phyloP scores from a whole-genome alignment of 2,797 vertebrate species.

The Syngnathus rostellatus region DNA sequence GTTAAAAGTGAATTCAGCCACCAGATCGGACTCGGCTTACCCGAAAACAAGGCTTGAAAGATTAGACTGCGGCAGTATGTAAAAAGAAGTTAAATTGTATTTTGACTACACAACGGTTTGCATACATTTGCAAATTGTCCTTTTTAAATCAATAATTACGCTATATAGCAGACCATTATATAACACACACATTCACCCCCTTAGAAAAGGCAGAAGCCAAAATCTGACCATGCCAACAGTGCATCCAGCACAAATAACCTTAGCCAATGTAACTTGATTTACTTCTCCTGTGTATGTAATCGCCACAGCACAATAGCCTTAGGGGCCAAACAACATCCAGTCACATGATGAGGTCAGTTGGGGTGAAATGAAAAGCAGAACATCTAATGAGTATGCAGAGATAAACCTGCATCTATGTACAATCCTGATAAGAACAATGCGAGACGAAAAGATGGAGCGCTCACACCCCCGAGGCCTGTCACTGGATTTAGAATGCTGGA shows the following conservation, averaged over 20 bases:
- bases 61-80: neutral
- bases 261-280: slow-evolving; percentile 4
- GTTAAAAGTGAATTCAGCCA: neutral
- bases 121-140: neutral
- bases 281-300: slow-evolving; percentile 1
- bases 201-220: neutral
- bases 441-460: slow-evolving; percentile 35
- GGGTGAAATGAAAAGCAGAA: slow-evolving; percentile 16
- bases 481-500: slow-evolving; percentile 22
- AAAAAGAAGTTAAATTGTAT: neutral
- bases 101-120: neutral
- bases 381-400: slow-evolving; percentile 32
- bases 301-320: slow-evolving; percentile 8
- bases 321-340: slow-evolving; percentile 20
- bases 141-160: neutral
- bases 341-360: slow-evolving; percentile 21
- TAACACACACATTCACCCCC: neutral
- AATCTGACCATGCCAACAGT: neutral
- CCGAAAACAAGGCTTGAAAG: neutral
- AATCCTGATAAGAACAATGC: slow-evolving; percentile 37
- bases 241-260: slow-evolving; percentile 9
- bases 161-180: neutral
- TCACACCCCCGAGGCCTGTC: slow-evolving; percentile 29
- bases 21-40: neutral
- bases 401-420: slow-evolving; percentile 30